These are phyloP conservation scores for Dysdera silvatica DNA, from an alignment of 1,140 invertebrate genomes.

Conservation along the genomic window DNA sequence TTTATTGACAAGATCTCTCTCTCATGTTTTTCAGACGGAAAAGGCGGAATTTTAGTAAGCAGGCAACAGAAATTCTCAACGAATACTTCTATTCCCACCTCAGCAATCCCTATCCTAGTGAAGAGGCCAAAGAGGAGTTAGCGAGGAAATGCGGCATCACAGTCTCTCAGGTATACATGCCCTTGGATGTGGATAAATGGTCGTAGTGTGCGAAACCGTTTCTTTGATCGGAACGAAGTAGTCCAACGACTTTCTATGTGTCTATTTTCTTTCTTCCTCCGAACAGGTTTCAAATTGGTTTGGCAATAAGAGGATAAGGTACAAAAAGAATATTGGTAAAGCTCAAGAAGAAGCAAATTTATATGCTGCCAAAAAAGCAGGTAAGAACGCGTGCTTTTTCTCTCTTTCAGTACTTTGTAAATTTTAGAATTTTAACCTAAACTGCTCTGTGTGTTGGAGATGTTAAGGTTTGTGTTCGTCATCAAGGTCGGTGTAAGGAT, in stretches of 20 bases:
- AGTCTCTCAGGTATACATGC: constrained; percentile 68
- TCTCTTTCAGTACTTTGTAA: constrained; percentile 10
- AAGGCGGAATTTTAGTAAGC: constrained; percentile 98
- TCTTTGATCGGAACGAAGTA: background rate
- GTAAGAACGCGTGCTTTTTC: constrained; percentile 46
- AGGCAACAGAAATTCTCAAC: constrained; percentile 98
- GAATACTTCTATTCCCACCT: constrained; percentile 99
- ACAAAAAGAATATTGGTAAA: constrained; percentile 99
- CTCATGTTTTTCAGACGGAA: constrained; percentile 64
- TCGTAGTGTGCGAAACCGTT: too few relatives aligned
- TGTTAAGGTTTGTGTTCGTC: too few relatives aligned
- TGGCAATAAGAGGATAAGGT: constrained; percentile 98
- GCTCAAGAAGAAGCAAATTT: constrained; percentile 99
- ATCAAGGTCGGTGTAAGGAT: too few relatives aligned
- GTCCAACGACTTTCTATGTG: too few relatives aligned
- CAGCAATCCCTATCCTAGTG: constrained; percentile 98
- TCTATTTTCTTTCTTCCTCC: background rate
- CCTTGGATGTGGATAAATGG: background rate
- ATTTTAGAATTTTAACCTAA: background rate
- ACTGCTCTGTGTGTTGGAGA: too few relatives aligned
- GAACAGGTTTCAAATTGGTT: constrained; percentile 96
- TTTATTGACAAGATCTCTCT: background rate
- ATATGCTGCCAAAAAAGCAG: constrained; percentile 97
- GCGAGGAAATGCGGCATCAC: constrained; percentile 99
- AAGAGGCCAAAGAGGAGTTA: constrained; percentile 99